Conservation (phyloP, 2,888 invertebrate species). For the Mesoligia furuncula region DNA sequence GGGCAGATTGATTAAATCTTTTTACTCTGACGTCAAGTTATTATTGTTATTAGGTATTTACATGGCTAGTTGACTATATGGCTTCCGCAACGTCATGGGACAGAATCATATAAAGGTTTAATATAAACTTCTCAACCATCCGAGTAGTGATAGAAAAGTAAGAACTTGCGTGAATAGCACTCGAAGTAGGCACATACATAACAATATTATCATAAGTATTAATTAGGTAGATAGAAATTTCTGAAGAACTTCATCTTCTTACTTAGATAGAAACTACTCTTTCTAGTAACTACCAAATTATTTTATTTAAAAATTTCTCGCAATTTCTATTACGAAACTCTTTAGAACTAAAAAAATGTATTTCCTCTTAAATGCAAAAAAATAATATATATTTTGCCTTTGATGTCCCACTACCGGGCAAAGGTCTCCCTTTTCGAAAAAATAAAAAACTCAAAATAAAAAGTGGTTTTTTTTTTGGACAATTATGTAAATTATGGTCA, state of each 20-base stretch:
- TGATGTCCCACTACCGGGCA: neutral
- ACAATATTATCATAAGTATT: conserved; percentile 45
- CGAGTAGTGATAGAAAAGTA: conserved; percentile 66
- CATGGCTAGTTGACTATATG: conserved; percentile 25
- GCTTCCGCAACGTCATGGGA: conserved; percentile 49
- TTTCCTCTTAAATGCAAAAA: neutral
- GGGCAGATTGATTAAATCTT: neutral
- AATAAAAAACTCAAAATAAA: too few relatives aligned
- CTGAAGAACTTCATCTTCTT: conserved; percentile 50
- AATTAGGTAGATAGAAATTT: conserved; percentile 69
- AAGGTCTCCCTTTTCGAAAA: neutral
- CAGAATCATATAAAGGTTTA: conserved; percentile 55
- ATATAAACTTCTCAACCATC: conserved; percentile 61
- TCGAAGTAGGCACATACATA: conserved; percentile 54
- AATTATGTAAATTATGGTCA: neutral
- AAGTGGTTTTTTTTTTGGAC: neutral
- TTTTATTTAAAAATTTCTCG: conserved; percentile 1
- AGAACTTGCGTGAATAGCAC: conserved; percentile 69
- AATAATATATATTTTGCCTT: neutral
- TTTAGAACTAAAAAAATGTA: neutral
- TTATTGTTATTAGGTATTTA: too few relatives aligned
- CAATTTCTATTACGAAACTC: neutral
- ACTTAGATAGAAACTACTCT: conserved; percentile 49
- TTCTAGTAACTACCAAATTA: conserved; percentile 48
- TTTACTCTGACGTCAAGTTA: neutral